A percentile compares a stretch with the other conserved stretches of the same genome.
These are phyloP conservation scores for Channa argus DNA, from an alignment of 2,113 vertebrate species.

Conservation along the genomic window DNA sequence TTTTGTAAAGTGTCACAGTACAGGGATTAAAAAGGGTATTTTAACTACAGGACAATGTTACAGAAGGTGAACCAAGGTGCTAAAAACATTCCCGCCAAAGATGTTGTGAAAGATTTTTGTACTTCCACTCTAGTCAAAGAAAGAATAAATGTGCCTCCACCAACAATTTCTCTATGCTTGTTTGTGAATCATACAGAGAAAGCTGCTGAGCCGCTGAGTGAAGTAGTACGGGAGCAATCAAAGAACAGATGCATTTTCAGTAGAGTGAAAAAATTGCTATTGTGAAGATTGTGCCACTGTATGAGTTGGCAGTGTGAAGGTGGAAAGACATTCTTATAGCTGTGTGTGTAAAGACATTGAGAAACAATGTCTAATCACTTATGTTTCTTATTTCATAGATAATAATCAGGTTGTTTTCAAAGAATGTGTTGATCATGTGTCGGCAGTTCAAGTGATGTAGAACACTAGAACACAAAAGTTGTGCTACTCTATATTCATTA, in stretches of 20 bases:
- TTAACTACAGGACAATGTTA: neutral
- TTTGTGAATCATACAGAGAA: slow-evolving; percentile 41
- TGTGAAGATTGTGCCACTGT: neutral
- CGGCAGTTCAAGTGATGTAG: slow-evolving; percentile 15
- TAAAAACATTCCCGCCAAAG: neutral
- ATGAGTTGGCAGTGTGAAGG: slow-evolving; percentile 7
- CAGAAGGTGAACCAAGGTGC: neutral
- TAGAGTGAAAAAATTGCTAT: slow-evolving; percentile 48
- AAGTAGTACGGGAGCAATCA: slow-evolving; percentile 55
- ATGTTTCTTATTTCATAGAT: neutral
- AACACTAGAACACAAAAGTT: slow-evolving; percentile 13
- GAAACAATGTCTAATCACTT: slow-evolving; percentile 56
- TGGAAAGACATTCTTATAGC: neutral
- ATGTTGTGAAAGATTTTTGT: slow-evolving; percentile 4
- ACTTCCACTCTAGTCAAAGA: slow-evolving; percentile 2
- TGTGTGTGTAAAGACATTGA: neutral
- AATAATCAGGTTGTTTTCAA: slow-evolving; percentile 21
- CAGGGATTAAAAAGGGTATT: neutral
- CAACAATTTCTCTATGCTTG: slow-evolving; percentile 31
- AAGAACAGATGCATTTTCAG: slow-evolving; percentile 44
- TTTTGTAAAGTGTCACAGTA: too few species aligned
- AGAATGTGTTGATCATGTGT: slow-evolving; percentile 22
- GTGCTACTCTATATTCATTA: neutral
- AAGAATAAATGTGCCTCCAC: slow-evolving; percentile 6
- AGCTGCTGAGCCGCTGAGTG: slow-evolving; percentile 36